Percentiles rank a stretch among this genome's conserved stretches.
These are phyloP conservation scores for Agrochola lota DNA, from an alignment of 2,888 invertebrate species.

Conservation along the genomic window DNA sequence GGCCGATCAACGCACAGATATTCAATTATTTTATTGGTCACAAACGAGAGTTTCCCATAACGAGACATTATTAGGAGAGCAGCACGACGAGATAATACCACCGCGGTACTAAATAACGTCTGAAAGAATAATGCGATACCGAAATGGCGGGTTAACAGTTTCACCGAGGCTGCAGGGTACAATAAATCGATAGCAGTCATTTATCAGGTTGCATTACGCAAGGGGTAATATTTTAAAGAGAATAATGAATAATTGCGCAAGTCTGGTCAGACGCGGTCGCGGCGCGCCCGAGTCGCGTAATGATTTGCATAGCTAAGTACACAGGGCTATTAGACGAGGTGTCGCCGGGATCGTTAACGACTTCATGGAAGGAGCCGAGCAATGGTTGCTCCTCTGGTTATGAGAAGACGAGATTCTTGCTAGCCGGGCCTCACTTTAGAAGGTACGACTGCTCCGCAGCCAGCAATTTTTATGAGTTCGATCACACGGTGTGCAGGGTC, in stretches of 20 bases:
- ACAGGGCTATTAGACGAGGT: slow-evolving; percentile 75
- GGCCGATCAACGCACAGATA: slow-evolving; percentile 68
- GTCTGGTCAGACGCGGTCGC: slow-evolving; percentile 54
- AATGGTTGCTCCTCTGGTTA: slow-evolving; percentile 69
- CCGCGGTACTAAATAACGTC: slow-evolving; percentile 59
- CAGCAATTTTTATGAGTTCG: slow-evolving; percentile 72
- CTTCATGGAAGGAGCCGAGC: slow-evolving; percentile 74
- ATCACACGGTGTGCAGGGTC: slow-evolving; percentile 62
- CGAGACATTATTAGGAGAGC: slow-evolving; percentile 69
- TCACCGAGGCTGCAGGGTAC: slow-evolving; percentile 60
- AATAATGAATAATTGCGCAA: slow-evolving; percentile 70
- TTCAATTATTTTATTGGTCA: slow-evolving; percentile 76
- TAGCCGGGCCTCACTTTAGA: slow-evolving; percentile 48
- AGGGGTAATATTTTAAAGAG: slow-evolving; percentile 68
- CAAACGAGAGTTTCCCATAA: slow-evolving; percentile 72
- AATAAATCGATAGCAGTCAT: slow-evolving; percentile 67
- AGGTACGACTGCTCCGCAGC: slow-evolving; percentile 42
- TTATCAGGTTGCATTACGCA: slow-evolving; percentile 67
- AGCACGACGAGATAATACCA: slow-evolving; percentile 60
- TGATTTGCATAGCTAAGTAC: slow-evolving; percentile 78
- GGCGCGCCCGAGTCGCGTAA: slow-evolving; percentile 57
- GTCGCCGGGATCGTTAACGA: slow-evolving; percentile 77
- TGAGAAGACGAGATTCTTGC: slow-evolving; percentile 71
- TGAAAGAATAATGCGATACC: slow-evolving; percentile 61
- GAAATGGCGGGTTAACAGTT: slow-evolving; percentile 62